Evolutionary conservation across 2,113 vertebrate species (phyloP).

Genomic region (Benitochromis conjunctus): DNA sequence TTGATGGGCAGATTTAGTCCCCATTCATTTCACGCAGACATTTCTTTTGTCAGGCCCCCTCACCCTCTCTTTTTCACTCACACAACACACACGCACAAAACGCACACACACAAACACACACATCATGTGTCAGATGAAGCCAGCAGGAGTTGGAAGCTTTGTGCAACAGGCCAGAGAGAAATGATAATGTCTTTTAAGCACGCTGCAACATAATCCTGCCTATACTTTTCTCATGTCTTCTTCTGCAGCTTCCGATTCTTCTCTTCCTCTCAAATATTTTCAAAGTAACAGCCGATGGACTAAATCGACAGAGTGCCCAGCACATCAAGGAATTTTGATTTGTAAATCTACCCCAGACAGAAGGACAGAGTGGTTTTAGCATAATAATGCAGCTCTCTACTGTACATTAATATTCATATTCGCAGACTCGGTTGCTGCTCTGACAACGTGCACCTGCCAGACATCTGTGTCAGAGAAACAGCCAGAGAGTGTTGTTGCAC

Average conservation of each 20-base stretch:
- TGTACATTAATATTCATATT: conserved; percentile 64
- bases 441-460: conserved; percentile 56
- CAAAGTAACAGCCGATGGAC: background rate
- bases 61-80: background rate
- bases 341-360: conserved; percentile 1
- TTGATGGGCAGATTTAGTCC: conserved; percentile 62
- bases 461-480: conserved; percentile 42
- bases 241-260: background rate
- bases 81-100: background rate
- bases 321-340: background rate
- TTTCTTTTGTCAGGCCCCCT: conserved; percentile 48
- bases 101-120: background rate
- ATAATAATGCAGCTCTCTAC: conserved; percentile 41
- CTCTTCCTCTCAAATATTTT: background rate
- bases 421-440: conserved; percentile 5
- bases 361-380: conserved; percentile 34
- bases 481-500: background rate
- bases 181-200: background rate
- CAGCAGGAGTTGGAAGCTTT: conserved; percentile 29
- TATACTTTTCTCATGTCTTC: background rate
- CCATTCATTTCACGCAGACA: conserved; percentile 51
- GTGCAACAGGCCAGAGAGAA: conserved; percentile 14
- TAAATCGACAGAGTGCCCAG: background rate
- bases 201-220: background rate
- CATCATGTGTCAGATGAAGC: conserved; percentile 32